Percentiles rank a stretch among this genome's conserved stretches.
Evolutionary conservation across 2,888 invertebrate species (phyloP).

Genomic region (Brachycybe producta): DNA sequence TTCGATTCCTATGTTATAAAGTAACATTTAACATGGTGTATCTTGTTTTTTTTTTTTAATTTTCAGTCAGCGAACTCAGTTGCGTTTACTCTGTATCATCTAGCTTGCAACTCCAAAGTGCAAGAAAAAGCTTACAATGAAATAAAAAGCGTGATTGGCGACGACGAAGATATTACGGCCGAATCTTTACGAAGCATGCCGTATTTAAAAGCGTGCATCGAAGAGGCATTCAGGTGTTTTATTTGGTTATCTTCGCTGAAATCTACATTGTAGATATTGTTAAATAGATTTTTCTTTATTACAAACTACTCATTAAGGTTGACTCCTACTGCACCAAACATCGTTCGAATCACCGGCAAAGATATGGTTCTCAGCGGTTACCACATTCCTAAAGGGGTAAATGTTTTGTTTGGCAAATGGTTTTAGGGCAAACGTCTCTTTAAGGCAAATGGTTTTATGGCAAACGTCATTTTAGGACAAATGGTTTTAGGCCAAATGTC

Average conservation of each 20-base stretch:
- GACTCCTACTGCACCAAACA: constrained; percentile 61
- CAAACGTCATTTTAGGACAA: too few species aligned
- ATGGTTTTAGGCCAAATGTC: too few species aligned
- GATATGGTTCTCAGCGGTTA: constrained; percentile 55
- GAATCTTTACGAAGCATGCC: constrained; percentile 24
- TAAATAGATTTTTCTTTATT: neutral
- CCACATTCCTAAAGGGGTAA: constrained; percentile 55
- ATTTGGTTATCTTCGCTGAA: neutral
- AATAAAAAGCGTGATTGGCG: constrained; percentile 19
- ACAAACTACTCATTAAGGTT: constrained; percentile 30
- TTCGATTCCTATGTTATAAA: neutral
- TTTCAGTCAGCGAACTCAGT: constrained; percentile 31
- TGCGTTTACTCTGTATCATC: constrained; percentile 29
- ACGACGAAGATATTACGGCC: constrained; percentile 14
- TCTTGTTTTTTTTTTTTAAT: neutral
- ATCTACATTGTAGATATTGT: neutral
- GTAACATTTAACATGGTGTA: neutral
- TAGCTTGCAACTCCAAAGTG: constrained; percentile 28
- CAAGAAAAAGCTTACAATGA: constrained; percentile 30
- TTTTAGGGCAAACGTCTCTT: too few species aligned
- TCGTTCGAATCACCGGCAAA: constrained; percentile 60
- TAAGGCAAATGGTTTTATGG: too few species aligned
- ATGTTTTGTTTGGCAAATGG: constrained; percentile 24
- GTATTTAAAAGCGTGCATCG: constrained; percentile 32
- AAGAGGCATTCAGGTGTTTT: constrained; percentile 28